Conservation (phyloP, 2,888 invertebrate species). For the Amorpha juglandis region DNA sequence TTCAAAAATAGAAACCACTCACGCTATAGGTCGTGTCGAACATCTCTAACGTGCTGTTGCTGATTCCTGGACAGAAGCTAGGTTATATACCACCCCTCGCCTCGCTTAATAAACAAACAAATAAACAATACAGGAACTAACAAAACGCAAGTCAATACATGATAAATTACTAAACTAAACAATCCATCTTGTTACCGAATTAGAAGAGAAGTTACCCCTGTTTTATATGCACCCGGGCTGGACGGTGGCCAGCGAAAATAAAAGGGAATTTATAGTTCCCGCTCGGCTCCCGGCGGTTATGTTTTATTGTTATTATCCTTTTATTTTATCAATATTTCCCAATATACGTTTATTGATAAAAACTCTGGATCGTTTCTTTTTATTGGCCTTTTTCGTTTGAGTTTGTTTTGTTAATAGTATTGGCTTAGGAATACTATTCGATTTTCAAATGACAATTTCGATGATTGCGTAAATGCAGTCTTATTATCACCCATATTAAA, state of each 20-base stretch:
- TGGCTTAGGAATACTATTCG: neutral
- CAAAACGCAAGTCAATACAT: slow-evolving; percentile 38
- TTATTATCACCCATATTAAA: too few species aligned
- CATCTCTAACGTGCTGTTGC: too few species aligned
- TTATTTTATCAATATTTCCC: slow-evolving; percentile 51
- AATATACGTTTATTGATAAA: slow-evolving; percentile 29
- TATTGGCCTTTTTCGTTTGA: slow-evolving; percentile 60
- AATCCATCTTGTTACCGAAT: slow-evolving; percentile 52
- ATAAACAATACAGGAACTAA: slow-evolving; percentile 13
- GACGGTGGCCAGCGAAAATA: slow-evolving; percentile 43
- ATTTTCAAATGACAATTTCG: neutral
- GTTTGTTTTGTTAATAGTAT: slow-evolving; percentile 60
- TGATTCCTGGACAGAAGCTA: neutral
- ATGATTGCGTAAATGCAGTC: neutral
- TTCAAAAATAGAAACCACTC: too few species aligned
- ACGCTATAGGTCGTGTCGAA: too few species aligned
- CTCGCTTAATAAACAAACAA: slow-evolving; percentile 31
- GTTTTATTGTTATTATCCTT: slow-evolving; percentile 51
- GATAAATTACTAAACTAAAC: slow-evolving; percentile 38
- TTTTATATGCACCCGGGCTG: slow-evolving; percentile 51
- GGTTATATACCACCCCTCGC: neutral
- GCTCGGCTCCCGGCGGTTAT: slow-evolving; percentile 37
- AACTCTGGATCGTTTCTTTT: slow-evolving; percentile 33
- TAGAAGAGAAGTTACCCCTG: slow-evolving; percentile 35
- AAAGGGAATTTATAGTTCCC: slow-evolving; percentile 47